Evolutionary conservation across 2,113 vertebrate genomes (phyloP).

Genomic region (Spermophilus dauricus): DNA sequence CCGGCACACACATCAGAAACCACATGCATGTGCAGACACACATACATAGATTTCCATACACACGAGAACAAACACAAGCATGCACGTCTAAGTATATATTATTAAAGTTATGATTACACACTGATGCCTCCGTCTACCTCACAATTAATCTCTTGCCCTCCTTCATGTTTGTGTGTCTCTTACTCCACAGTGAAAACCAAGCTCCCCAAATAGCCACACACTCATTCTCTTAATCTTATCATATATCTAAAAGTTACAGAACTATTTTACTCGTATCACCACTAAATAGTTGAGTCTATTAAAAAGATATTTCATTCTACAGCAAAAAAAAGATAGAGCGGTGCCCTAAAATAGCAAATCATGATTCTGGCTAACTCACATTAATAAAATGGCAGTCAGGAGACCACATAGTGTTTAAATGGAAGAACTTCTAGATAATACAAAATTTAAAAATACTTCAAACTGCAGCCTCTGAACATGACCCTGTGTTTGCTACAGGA

Average conservation of each 20-base stretch:
- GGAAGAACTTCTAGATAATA: constrained; percentile 69
- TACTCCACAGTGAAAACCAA: neutral
- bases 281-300: neutral
- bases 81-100: neutral
- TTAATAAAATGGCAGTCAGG: neutral
- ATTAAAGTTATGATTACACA: neutral
- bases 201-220: neutral
- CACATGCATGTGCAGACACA: accelerated
- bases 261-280: neutral
- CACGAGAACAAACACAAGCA: accelerated
- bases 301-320: neutral
- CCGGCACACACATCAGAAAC: neutral
- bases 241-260: neutral
- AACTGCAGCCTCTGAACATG: neutral
- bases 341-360: neutral
- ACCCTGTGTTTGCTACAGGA: constrained; percentile 29
- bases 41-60: accelerated
- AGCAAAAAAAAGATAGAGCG: neutral
- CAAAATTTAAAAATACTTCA: constrained; percentile 57
- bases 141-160: neutral
- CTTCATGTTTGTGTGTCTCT: neutral
- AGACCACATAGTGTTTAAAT: constrained; percentile 44
- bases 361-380: constrained; percentile 48
- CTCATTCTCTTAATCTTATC: constrained; percentile 3
- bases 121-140: neutral